Percentiles rank a stretch among this genome's conserved stretches.
Conservation (phyloP, 2,888 invertebrate genomes). For the Limnephilus marmoratus region DNA sequence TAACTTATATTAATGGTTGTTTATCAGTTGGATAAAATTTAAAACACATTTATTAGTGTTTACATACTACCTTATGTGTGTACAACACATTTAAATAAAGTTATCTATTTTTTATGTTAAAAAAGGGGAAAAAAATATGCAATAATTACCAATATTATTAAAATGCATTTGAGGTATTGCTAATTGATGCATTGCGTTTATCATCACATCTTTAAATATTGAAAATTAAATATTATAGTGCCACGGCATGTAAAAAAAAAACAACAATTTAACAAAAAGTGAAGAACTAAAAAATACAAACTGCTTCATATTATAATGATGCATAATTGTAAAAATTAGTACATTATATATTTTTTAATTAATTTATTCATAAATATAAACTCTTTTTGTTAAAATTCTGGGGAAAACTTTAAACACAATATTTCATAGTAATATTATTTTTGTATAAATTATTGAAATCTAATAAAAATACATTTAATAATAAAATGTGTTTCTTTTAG, state of each 20-base stretch:
- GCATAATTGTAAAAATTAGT: neutral
- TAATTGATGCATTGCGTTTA: neutral
- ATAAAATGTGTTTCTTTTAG: neutral
- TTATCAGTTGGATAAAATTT: no score
- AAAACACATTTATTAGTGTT: no score
- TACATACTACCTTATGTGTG: neutral
- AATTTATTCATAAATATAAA: neutral
- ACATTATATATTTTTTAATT: neutral
- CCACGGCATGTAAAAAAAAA: neutral
- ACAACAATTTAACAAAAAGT: neutral
- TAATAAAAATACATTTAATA: neutral
- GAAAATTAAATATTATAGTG: neutral
- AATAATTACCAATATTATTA: neutral
- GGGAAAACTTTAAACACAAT: neutral
- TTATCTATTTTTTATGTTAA: neutral
- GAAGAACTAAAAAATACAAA: neutral
- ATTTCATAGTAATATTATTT: neutral
- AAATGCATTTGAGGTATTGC: neutral
- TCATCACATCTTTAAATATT: neutral
- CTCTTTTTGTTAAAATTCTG: neutral
- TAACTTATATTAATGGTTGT: no score
- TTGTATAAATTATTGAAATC: neutral
- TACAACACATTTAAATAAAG: neutral
- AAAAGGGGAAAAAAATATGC: neutral
- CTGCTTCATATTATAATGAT: no score